Percentiles rank a stretch among this genome's conserved stretches.
Evolutionary conservation across 2,888 invertebrate genomes (phyloP).

Genomic region (Drosophila mayaguana): DNA sequence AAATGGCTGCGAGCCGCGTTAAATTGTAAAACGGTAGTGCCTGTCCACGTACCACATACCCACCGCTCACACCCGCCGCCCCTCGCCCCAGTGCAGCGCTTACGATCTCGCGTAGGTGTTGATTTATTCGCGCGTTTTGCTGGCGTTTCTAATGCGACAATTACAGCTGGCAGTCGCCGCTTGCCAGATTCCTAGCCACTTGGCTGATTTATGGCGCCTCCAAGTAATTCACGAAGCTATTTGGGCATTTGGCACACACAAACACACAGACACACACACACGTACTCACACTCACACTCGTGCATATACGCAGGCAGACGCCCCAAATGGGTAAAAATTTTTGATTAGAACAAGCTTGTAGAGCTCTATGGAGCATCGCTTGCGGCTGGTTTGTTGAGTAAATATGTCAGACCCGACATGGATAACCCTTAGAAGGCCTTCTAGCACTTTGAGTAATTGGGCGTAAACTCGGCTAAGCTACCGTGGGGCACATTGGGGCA

Average conservation of each 20-base stretch:
- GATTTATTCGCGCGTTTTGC: slow-evolving; percentile 74
- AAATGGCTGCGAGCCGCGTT: slow-evolving; percentile 48
- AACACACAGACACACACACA: slow-evolving; percentile 38
- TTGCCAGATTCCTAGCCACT: slow-evolving; percentile 67
- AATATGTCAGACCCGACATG: slow-evolving; percentile 70
- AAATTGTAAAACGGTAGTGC: slow-evolving; percentile 61
- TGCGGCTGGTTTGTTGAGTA: slow-evolving; percentile 73
- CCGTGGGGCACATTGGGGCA: slow-evolving; percentile 28
- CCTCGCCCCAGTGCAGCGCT: not conserved
- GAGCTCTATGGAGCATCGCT: slow-evolving; percentile 40
- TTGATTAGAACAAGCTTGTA: slow-evolving; percentile 55
- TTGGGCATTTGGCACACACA: slow-evolving; percentile 74
- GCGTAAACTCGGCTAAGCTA: slow-evolving; percentile 67
- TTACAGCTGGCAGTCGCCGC: slow-evolving; percentile 59
- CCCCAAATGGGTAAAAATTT: slow-evolving; percentile 59
- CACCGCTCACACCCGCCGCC: not conserved
- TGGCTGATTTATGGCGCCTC: slow-evolving; percentile 73
- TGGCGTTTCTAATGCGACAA: slow-evolving; percentile 78
- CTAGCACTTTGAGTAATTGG: slow-evolving; percentile 66
- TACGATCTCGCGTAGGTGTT: slow-evolving; percentile 54
- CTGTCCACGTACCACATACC: slow-evolving; percentile 45
- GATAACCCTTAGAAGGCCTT: slow-evolving; percentile 40
- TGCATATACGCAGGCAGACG: slow-evolving; percentile 23
- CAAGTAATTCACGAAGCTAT: slow-evolving; percentile 71
- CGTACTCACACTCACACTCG: slow-evolving; percentile 7